Percentiles rank a stretch among this genome's conserved stretches.
Conservation (phyloP, 2,113 vertebrate genomes). For the Gasterosteus aculeatus region DNA sequence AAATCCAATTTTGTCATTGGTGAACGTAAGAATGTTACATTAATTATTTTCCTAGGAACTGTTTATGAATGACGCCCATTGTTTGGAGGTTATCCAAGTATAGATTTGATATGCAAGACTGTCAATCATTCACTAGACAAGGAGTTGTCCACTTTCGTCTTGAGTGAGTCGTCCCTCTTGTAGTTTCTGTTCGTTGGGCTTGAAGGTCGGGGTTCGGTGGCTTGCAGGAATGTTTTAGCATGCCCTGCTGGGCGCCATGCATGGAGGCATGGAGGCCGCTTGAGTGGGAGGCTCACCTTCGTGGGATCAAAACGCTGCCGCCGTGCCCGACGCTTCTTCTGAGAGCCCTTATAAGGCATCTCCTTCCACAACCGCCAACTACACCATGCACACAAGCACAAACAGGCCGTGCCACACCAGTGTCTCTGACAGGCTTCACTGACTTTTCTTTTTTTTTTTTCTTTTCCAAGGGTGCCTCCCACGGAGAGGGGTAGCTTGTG, state of each 20-base stretch:
- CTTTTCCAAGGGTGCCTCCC: constrained; percentile 32
- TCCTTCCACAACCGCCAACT: constrained; percentile 9
- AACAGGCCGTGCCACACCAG: constrained; percentile 25
- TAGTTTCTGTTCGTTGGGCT: constrained; percentile 44
- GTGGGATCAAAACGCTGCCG: constrained; percentile 74
- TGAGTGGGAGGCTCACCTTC: constrained; percentile 62
- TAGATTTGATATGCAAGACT: constrained; percentile 1
- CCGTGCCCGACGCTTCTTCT: constrained; percentile 43
- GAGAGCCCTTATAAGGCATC: constrained; percentile 63
- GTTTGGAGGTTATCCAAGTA: background rate
- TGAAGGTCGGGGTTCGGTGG: constrained; percentile 72
- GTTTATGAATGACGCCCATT: background rate
- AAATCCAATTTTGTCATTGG: background rate
- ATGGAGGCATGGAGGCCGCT: constrained; percentile 48
- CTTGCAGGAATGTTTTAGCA: constrained; percentile 79
- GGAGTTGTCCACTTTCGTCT: constrained; percentile 7
- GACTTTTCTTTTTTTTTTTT: background rate
- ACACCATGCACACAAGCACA: constrained; percentile 36
- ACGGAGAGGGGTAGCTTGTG: constrained; percentile 27
- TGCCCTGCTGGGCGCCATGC: constrained; percentile 70
- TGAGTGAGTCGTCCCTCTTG: constrained; percentile 31
- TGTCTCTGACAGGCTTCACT: constrained; percentile 28
- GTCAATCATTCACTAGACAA: constrained; percentile 49
- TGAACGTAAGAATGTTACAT: background rate
- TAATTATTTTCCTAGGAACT: background rate